phyloP scores from a whole-genome alignment of 2,113 vertebrate species.

The Rhinolophus ferrumequinum region DNA sequence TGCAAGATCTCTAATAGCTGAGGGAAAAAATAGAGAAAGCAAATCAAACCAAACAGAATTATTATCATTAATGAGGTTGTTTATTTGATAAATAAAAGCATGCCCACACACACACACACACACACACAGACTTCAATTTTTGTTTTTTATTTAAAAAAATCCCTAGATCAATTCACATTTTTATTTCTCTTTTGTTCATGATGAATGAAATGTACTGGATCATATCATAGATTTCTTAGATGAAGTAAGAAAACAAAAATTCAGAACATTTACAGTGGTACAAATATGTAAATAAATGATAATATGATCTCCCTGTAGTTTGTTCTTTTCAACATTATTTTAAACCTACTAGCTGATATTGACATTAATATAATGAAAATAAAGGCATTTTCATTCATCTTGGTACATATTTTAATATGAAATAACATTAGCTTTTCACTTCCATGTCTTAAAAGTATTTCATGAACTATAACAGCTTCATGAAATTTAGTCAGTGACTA shows the following conservation, averaged over 20 bases:
- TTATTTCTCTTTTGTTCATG: not conserved
- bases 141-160: not conserved
- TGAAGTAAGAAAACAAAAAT: not conserved
- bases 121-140: not conserved
- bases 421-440: not conserved
- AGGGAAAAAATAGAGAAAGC: not conserved
- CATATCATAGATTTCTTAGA: not conserved
- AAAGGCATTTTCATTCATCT: not conserved
- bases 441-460: not conserved
- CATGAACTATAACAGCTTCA: not conserved
- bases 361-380: not conserved
- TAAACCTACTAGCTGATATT: not conserved
- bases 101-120: not conserved
- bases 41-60: not conserved
- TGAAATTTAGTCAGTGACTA: not conserved
- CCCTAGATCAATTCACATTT: not conserved
- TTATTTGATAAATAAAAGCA: not conserved
- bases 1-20: not conserved
- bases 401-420: not conserved
- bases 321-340: not conserved
- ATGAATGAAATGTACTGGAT: not conserved
- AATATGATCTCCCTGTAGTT: not conserved
- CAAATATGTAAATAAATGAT: not conserved
- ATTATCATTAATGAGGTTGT: not conserved
- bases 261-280: not conserved